Percentiles rank a stretch among this genome's conserved stretches.
phyloP scores from a whole-genome alignment of 2,888 invertebrate species.

The Sphaeridia pumilis region DNA sequence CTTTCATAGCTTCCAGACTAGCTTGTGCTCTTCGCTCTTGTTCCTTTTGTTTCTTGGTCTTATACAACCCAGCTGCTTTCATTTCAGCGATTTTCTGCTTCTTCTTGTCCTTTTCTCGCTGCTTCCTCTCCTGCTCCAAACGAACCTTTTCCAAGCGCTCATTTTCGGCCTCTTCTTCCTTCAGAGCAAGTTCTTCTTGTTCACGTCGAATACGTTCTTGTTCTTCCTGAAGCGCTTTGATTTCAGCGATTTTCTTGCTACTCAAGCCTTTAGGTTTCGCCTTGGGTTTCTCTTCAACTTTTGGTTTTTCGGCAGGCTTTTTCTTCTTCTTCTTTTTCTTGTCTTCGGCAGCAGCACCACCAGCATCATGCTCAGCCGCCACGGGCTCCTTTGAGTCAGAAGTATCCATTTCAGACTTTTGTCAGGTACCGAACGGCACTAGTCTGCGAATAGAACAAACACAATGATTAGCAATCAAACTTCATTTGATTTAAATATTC shows the following conservation, averaged over 20 bases:
- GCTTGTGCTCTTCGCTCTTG: constrained; percentile 79
- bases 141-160: constrained; percentile 61
- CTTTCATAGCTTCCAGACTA: constrained; percentile 75
- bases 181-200: constrained; percentile 66
- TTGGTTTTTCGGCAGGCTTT: constrained; percentile 24
- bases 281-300: constrained; percentile 38
- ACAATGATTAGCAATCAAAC: too few relatives aligned
- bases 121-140: constrained; percentile 76
- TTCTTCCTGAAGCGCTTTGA: constrained; percentile 75
- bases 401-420: too few relatives aligned
- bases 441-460: too few relatives aligned
- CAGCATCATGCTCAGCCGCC: constrained; percentile 37
- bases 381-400: too few relatives aligned
- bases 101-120: constrained; percentile 79
- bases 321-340: constrained; percentile 33
- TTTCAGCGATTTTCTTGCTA: constrained; percentile 61
- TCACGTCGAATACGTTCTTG: constrained; percentile 62
- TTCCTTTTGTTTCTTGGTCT: constrained; percentile 87
- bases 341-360: constrained; percentile 23
- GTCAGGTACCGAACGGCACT: too few relatives aligned
- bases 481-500: too few relatives aligned
- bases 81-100: constrained; percentile 82
- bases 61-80: constrained; percentile 90
- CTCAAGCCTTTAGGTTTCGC: constrained; percentile 54
- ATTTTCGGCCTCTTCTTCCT: constrained; percentile 60